These are phyloP conservation scores for Psophia crepitans DNA, from an alignment of 2,113 vertebrate genomes.

Conservation along the genomic window DNA sequence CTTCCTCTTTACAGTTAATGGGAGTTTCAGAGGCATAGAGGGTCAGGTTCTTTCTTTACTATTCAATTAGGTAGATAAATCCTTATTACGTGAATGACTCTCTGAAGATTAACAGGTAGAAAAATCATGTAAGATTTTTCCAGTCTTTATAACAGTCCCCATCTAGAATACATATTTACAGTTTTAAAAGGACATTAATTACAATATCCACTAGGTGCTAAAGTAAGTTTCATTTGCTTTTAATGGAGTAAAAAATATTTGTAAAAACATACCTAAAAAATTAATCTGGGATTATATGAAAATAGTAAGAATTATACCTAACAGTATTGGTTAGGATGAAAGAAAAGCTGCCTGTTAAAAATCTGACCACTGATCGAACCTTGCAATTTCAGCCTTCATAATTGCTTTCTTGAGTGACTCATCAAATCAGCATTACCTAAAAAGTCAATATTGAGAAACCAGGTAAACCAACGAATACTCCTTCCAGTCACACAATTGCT, in stretches of 20 bases:
- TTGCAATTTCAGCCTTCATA: not conserved
- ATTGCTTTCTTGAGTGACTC: slow-evolving; percentile 19
- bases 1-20: not conserved
- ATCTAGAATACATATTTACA: not conserved
- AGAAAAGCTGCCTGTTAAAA: not conserved
- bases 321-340: not conserved
- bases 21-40: not conserved
- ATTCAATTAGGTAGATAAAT: not conserved
- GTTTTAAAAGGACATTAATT: not conserved
- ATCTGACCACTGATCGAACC: not conserved
- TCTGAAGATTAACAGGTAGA: not conserved
- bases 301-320: not conserved
- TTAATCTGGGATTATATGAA: not conserved
- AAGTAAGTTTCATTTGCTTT: not conserved
- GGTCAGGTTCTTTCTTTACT: not conserved
- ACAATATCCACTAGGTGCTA: not conserved
- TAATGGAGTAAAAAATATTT: not conserved
- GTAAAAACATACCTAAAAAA: not conserved
- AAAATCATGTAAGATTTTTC: not conserved
- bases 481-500: slow-evolving; percentile 52
- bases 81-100: not conserved
- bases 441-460: slow-evolving; percentile 9
- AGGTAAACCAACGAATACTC: slow-evolving; percentile 28
- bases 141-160: not conserved
- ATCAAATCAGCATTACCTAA: slow-evolving; percentile 39